A percentile compares a stretch with the other conserved stretches of the same genome.
These are phyloP conservation scores for Spatulosminthurus flaviceps DNA, from an alignment of 2,888 invertebrate species.

Conservation along the genomic window DNA sequence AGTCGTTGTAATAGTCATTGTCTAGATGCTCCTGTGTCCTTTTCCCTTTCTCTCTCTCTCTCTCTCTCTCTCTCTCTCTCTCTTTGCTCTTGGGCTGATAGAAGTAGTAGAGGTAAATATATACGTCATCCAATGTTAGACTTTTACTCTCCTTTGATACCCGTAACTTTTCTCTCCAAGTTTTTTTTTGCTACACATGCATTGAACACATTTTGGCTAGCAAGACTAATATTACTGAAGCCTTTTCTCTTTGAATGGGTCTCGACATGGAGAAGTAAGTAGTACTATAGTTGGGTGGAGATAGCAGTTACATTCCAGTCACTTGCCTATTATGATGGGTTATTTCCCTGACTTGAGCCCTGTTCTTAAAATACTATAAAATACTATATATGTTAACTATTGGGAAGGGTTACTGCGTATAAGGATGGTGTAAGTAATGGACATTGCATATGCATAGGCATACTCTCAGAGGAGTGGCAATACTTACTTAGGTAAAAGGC, in stretches of 20 bases:
- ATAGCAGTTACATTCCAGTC: background rate
- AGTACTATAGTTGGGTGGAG: background rate
- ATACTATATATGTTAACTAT: no score
- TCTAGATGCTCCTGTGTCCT: constrained; percentile 9
- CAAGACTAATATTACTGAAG: no score
- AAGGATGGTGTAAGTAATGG: background rate
- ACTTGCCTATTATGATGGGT: constrained; percentile 18
- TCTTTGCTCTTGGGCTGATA: background rate
- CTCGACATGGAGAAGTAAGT: background rate
- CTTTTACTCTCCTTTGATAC: no score
- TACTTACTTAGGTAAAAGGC: no score
- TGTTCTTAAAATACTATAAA: constrained; percentile 1
- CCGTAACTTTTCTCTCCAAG: no score
- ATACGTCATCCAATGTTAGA: no score
- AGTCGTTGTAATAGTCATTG: constrained; percentile 27
- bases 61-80: no score
- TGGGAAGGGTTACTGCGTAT: background rate
- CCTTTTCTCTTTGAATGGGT: background rate
- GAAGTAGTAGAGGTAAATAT: no score
- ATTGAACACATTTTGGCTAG: background rate
- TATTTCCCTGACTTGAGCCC: background rate
- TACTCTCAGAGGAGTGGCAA: no score
- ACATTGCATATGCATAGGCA: background rate
- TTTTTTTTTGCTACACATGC: background rate
- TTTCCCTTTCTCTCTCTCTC: constrained; percentile 12